A percentile compares a stretch with the other conserved stretches of the same genome.
Conservation (phyloP, 2,888 invertebrate genomes). For the Caradrina kadenii region DNA sequence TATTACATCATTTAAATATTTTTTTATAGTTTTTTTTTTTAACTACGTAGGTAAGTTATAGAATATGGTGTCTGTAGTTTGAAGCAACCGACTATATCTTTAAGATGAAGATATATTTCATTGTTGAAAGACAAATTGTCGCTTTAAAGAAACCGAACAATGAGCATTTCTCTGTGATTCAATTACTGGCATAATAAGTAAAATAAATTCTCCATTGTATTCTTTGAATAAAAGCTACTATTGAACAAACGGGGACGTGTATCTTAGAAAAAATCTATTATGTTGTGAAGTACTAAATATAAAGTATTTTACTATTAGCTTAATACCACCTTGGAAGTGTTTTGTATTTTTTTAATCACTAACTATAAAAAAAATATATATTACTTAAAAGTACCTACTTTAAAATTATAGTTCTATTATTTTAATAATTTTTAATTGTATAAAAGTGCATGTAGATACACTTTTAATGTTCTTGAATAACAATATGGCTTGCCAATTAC, state of each 20-base stretch:
- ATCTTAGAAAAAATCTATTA: conserved; percentile 29
- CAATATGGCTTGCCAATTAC: background rate
- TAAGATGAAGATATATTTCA: conserved; percentile 22
- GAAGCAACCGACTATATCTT: conserved; percentile 4
- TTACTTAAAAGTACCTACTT: background rate
- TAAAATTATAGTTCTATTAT: background rate
- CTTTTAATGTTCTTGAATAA: background rate
- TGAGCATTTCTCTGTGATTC: conserved; percentile 36
- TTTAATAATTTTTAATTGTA: background rate
- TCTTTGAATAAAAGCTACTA: conserved; percentile 35
- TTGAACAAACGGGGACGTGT: conserved; percentile 26
- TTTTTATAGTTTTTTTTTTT: background rate
- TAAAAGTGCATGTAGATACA: background rate
- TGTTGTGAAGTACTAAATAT: conserved; percentile 2
- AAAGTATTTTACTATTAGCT: conserved; percentile 11
- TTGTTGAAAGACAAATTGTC: conserved; percentile 35
- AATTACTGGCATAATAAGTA: conserved; percentile 39
- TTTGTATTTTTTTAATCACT: background rate
- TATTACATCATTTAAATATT: background rate
- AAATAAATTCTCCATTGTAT: conserved; percentile 41
- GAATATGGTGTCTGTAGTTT: background rate
- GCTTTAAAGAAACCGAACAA: conserved; percentile 32
- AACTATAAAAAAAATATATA: background rate
- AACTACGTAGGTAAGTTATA: background rate
- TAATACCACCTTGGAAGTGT: background rate